A percentile compares a stretch with the other conserved stretches of the same genome.
Conservation (phyloP, 2,888 invertebrate species). For the Sisyra nigra region DNA sequence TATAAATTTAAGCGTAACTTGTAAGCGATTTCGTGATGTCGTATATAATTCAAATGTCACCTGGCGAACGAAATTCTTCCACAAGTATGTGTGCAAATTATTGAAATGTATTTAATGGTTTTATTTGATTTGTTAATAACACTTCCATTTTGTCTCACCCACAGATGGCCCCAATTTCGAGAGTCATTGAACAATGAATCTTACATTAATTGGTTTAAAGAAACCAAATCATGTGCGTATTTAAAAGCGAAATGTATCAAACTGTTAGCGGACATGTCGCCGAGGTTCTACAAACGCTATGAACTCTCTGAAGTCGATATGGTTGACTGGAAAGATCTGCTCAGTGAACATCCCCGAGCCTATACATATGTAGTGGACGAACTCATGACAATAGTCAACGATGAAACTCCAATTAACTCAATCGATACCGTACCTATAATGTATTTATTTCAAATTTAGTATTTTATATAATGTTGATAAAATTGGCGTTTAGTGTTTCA, state of each 20-base stretch:
- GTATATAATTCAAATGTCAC: constrained; percentile 29
- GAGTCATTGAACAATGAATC: constrained; percentile 20
- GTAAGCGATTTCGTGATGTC: constrained; percentile 31
- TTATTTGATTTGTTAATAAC: too few species aligned
- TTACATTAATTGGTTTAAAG: constrained; percentile 23
- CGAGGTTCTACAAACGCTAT: constrained; percentile 27
- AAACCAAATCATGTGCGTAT: constrained; percentile 22
- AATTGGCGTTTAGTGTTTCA: too few species aligned
- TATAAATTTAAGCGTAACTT: constrained; percentile 33
- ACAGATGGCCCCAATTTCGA: constrained; percentile 28
- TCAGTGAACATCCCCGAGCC: constrained; percentile 25
- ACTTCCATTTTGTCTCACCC: constrained; percentile 1
- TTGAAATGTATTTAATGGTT: too few species aligned
- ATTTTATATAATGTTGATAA: too few species aligned
- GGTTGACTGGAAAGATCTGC: constrained; percentile 25
- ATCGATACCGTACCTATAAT: constrained; percentile 22
- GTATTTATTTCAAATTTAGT: too few species aligned
- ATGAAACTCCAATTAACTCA: constrained; percentile 18
- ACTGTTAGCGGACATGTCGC: constrained; percentile 28
- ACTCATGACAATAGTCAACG: constrained; percentile 23
- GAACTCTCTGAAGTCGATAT: constrained; percentile 30
- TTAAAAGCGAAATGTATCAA: constrained; percentile 21
- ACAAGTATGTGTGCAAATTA: constrained; percentile 24
- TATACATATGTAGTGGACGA: constrained; percentile 29
- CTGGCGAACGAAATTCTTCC: constrained; percentile 30